Evolutionary conservation across 2,113 vertebrate genomes (phyloP).

Genomic region (Microtus oregoni): DNA sequence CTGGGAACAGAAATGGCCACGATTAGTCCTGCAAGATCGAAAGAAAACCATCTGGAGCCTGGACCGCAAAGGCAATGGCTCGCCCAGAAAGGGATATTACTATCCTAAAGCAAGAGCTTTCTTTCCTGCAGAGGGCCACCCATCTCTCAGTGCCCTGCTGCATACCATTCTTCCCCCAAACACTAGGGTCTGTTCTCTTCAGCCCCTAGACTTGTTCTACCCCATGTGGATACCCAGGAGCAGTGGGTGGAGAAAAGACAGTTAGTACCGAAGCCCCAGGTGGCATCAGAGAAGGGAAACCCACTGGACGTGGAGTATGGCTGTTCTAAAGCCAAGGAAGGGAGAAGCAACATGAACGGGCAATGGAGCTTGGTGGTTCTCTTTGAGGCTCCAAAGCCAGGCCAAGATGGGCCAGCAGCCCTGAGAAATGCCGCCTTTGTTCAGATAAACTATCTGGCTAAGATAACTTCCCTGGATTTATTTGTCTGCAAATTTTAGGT

Average conservation of each 20-base stretch:
- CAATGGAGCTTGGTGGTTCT: neutral
- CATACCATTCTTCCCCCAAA: neutral
- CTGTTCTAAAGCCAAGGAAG: neutral
- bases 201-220: neutral
- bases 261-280: neutral
- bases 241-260: neutral
- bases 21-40: neutral
- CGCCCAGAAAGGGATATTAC: neutral
- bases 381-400: neutral
- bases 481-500: neutral
- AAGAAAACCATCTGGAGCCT: neutral
- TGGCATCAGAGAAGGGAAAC: neutral
- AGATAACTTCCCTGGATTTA: neutral
- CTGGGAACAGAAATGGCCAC: neutral
- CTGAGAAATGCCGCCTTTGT: neutral
- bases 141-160: neutral
- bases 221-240: neutral
- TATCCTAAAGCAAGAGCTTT: neutral
- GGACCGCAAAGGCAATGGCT: neutral
- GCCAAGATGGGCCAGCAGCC: neutral
- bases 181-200: neutral
- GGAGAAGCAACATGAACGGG: neutral
- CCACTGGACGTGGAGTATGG: fast-evolving
- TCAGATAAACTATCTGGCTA: neutral
- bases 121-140: neutral